Evolutionary conservation across 2,888 invertebrate genomes (phyloP), one percentile per base, ranked within the genome.

Genomic region (Volucella zonaria): DNA sequence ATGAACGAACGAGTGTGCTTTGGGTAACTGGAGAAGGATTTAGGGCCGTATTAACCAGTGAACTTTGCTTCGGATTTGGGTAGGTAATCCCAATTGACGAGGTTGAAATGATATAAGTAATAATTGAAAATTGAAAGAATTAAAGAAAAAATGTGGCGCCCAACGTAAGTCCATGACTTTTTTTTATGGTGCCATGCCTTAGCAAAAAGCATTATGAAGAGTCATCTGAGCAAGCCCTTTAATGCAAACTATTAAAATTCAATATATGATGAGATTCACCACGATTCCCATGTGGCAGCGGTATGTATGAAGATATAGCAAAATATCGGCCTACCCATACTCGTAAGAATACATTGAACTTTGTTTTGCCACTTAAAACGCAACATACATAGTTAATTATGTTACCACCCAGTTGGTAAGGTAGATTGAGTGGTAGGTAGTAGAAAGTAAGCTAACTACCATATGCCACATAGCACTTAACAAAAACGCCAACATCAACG

Each of bases 331-430:
- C 12, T 23, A 61, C 52, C 40, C 3, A 49, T 4, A 23, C 45
- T 52, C 18, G 18, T 12, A 15, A 15, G n/a, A 18, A 54, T 78
- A 68, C 59, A 82, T 74, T 79, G 74, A 75, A 71, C 76, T 83
- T 83, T 71, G 76, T 76, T 76, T 68, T 68, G 47, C 62, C 81
- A 85, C 81, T 85, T 85, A 85, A 77, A 77, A 85, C 81, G 76
- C 85, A 85, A 59, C 85, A 77, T 76, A 73, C 73, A 73, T 62
- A 77, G 81, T 85, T 85, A 71, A 85, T 81, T 81, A 81, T 66
- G 47, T 49, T 6, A n/a, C 56, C 64, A 38, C 10, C n/a, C 8
- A 54, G 8, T 9, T 10, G 6, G 8, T 45, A 14, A 15, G 15
- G 6, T 3, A n/a, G 40, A 40, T 49, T 45, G 15, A 2, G 31